These are phyloP conservation scores for Spongilla lacustris DNA, from an alignment of 37 sponge, comb jelly and placozoan species.

Conservation along the genomic window DNA sequence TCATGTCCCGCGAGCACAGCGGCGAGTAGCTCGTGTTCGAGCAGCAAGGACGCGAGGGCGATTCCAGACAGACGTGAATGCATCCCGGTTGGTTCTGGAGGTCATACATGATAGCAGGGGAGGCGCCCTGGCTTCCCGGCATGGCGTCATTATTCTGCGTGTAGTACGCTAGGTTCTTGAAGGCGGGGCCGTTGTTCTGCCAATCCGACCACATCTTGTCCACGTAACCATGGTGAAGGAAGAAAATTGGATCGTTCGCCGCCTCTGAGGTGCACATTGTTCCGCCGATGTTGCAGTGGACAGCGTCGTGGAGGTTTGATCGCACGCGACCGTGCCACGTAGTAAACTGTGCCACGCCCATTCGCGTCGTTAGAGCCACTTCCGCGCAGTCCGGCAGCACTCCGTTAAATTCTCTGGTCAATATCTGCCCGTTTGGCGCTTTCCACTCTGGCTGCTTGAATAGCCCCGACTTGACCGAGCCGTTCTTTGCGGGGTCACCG, in stretches of 20 bases:
- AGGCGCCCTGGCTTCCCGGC: constrained; percentile 4
- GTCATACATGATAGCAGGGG: constrained; percentile 25
- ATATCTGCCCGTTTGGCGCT: background rate
- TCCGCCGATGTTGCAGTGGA: constrained; percentile 48
- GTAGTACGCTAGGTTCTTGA: constrained; percentile 28
- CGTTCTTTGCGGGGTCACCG: constrained; percentile 10
- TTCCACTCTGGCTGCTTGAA: constrained; percentile 23
- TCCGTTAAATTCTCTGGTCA: constrained; percentile 35
- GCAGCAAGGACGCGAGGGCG: constrained; percentile 3
- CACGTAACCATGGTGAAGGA: constrained; percentile 56
- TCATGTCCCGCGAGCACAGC: background rate
- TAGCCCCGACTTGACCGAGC: constrained; percentile 22
- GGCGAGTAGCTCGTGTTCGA: constrained; percentile 21
- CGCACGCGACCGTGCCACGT: constrained; percentile 13
- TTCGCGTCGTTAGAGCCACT: background rate
- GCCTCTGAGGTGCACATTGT: constrained; percentile 48
- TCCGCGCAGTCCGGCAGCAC: constrained; percentile 23
- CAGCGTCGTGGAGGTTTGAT: constrained; percentile 23
- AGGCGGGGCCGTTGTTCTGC: constrained; percentile 34
- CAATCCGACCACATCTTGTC: constrained; percentile 61
- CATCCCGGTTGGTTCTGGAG: constrained; percentile 23
- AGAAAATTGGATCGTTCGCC: constrained; percentile 57
- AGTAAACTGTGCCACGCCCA: constrained; percentile 13
- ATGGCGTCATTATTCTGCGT: constrained; percentile 7
- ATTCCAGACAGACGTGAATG: constrained; percentile 16